These are phyloP conservation scores for Gracilinanus agilis DNA, from an alignment of 2,113 vertebrate species.

Conservation along the genomic window DNA sequence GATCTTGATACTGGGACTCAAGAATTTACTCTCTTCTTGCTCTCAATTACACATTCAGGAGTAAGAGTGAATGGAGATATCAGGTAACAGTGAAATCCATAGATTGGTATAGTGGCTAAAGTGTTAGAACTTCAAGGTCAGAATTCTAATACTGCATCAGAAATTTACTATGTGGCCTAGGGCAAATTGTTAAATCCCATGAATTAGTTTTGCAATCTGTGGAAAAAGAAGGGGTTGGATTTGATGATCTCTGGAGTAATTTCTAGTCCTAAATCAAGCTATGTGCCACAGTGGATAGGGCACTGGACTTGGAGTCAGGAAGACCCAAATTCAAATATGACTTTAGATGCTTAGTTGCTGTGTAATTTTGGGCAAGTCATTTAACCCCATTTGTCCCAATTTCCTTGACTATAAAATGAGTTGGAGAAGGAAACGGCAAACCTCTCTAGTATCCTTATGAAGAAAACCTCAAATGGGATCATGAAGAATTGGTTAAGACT, in stretches of 20 bases:
- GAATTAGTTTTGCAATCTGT: neutral
- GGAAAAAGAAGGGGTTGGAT: neutral
- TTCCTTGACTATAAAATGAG: too few relatives aligned
- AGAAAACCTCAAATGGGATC: too few relatives aligned
- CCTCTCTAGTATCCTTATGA: too few relatives aligned
- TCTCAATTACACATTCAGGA: neutral
- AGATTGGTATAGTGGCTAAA: neutral
- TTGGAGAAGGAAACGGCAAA: too few relatives aligned
- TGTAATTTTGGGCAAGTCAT: too few relatives aligned
- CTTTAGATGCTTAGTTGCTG: too few relatives aligned
- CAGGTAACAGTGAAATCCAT: neutral
- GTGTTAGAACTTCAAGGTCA: neutral
- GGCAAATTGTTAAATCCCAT: neutral
- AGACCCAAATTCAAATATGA: too few relatives aligned
- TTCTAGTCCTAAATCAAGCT: neutral
- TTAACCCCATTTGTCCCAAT: too few relatives aligned
- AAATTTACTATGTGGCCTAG: neutral
- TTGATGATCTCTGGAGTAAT: neutral
- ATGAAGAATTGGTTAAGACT: too few relatives aligned
- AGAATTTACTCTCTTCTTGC: neutral
- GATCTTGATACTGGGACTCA: neutral
- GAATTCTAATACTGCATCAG: neutral
- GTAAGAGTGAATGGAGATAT: neutral
- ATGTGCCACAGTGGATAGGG: too few relatives aligned
- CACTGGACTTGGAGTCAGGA: too few relatives aligned